Evolutionary conservation across 2,888 invertebrate genomes (phyloP).

Genomic region (Phengaris arion): DNA sequence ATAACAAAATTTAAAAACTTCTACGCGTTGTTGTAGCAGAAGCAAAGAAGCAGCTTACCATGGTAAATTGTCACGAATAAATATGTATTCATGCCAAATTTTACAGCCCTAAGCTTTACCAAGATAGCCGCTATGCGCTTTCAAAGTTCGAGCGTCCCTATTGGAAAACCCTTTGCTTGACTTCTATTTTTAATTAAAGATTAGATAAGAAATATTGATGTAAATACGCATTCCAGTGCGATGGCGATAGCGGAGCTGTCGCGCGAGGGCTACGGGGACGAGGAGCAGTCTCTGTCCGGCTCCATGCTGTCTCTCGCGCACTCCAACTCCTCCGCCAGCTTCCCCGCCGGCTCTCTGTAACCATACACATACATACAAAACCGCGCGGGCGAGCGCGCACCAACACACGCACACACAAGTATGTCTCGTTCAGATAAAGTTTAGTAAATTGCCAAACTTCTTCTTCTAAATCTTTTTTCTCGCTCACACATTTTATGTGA

Average conservation of each 20-base stretch:
- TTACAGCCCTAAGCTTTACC: neutral
- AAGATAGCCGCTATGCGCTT: too few relatives aligned
- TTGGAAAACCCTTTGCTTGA: too few relatives aligned
- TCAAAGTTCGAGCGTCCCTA: too few relatives aligned
- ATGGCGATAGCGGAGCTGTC: constrained; percentile 95
- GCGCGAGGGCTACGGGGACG: constrained; percentile 92
- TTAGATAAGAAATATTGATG: constrained; percentile 43
- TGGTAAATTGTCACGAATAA: too few relatives aligned
- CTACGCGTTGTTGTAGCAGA: too few relatives aligned
- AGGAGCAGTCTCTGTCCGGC: constrained; percentile 94
- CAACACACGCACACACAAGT: constrained; percentile 11
- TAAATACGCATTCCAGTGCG: constrained; percentile 81
- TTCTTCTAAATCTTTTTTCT: neutral
- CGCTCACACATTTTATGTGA: neutral
- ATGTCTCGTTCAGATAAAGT: neutral
- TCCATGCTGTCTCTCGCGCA: constrained; percentile 97
- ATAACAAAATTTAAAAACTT: too few relatives aligned
- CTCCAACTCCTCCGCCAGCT: constrained; percentile 96
- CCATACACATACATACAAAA: constrained; percentile 35
- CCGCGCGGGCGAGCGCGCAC: constrained; percentile 34
- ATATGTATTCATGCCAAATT: neutral
- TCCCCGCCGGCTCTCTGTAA: constrained; percentile 89
- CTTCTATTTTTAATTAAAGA: neutral
- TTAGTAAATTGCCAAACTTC: neutral
- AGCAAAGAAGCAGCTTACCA: too few relatives aligned